These are phyloP conservation scores for Brachyistius frenatus DNA, from an alignment of 2,113 vertebrate genomes.

Conservation along the genomic window DNA sequence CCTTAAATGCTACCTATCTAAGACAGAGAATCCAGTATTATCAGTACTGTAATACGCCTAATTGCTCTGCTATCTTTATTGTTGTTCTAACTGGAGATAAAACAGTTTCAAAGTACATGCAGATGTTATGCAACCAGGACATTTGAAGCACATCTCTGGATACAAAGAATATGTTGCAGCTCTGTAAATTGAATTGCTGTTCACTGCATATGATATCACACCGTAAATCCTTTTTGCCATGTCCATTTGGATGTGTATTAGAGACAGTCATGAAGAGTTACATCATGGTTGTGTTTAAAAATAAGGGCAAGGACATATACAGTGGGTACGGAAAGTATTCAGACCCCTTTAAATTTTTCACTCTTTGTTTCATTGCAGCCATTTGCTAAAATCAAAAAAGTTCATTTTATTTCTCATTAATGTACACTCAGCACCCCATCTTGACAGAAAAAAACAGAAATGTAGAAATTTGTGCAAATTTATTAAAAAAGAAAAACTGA, in stretches of 20 bases:
- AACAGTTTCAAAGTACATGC: conserved; percentile 73
- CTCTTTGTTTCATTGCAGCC: too few relatives aligned
- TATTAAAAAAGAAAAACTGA: too few relatives aligned
- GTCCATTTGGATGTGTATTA: background rate
- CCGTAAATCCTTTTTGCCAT: background rate
- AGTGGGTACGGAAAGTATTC: too few relatives aligned
- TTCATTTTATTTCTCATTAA: too few relatives aligned
- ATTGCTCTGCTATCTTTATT: conserved; percentile 74
- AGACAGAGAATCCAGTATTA: conserved; percentile 23
- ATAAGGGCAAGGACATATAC: background rate
- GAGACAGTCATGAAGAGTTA: background rate
- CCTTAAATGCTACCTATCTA: conserved; percentile 37
- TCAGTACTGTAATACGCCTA: conserved; percentile 42
- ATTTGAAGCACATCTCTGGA: conserved; percentile 44
- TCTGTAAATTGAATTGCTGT: conserved; percentile 37
- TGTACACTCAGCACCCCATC: too few relatives aligned
- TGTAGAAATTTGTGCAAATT: too few relatives aligned
- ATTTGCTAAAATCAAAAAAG: too few relatives aligned
- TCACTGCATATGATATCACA: conserved; percentile 18
- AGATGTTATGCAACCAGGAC: conserved; percentile 44
- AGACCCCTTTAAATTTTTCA: too few relatives aligned
- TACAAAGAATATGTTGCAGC: conserved; percentile 31
- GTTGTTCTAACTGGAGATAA: conserved; percentile 62
- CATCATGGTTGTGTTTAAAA: background rate
- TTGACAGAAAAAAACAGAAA: too few relatives aligned